Conservation (phyloP, 2,113 vertebrate species). For the Nymphicus hollandicus region DNA sequence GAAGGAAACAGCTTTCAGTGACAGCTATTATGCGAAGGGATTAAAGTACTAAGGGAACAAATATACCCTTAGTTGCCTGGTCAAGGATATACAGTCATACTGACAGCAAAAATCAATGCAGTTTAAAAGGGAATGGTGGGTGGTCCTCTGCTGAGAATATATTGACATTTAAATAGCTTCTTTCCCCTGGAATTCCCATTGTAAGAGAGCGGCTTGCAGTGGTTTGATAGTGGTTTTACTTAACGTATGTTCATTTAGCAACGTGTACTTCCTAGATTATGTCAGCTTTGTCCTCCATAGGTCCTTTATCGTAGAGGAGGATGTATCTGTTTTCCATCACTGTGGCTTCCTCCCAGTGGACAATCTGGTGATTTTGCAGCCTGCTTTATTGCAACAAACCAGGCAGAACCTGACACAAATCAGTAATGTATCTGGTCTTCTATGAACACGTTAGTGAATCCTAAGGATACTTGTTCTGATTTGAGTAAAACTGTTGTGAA, state of each 20-base stretch:
- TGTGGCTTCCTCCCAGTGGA: slow-evolving; percentile 10
- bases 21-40: not conserved
- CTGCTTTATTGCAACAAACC: not conserved
- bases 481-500: not conserved
- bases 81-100: not conserved
- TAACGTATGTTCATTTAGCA: not conserved
- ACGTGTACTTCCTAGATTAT: not conserved
- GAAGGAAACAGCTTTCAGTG: not conserved
- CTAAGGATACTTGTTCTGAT: not conserved
- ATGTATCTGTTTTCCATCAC: slow-evolving; percentile 14
- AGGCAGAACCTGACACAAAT: not conserved
- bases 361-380: not conserved
- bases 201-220: not conserved
- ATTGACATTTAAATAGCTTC: not conserved
- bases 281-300: not conserved
- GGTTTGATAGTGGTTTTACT: not conserved
- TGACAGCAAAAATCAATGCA: not conserved
- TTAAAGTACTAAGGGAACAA: not conserved
- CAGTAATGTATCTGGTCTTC: not conserved
- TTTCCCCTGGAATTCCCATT: not conserved
- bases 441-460: not conserved
- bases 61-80: not conserved
- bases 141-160: not conserved
- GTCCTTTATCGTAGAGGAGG: not conserved
- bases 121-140: not conserved